phyloP scores from a whole-genome alignment of 2,888 invertebrate genomes.

The Calephelis perditalis region DNA sequence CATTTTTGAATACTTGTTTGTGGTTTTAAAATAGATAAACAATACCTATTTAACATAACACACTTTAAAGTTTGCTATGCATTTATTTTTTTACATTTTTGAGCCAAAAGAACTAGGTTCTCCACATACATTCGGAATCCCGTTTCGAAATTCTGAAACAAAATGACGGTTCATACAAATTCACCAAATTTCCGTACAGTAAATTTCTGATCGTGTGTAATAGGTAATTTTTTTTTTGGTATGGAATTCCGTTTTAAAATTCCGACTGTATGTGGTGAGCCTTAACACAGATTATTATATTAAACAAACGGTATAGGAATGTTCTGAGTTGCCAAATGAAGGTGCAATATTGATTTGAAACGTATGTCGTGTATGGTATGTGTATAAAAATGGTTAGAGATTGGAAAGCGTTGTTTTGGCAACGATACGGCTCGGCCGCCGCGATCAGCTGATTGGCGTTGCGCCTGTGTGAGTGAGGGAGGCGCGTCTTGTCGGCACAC shows the following conservation, averaged over 20 bases:
- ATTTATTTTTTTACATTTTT: too few species aligned
- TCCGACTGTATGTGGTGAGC: too few species aligned
- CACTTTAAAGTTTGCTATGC: too few species aligned
- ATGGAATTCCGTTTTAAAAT: too few species aligned
- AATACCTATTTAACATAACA: too few species aligned
- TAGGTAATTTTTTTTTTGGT: too few species aligned
- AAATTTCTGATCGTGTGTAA: too few species aligned
- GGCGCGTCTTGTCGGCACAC: slow-evolving; percentile 35
- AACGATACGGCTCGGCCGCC: slow-evolving; percentile 32
- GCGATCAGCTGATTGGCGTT: slow-evolving; percentile 70
- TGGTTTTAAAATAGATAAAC: too few species aligned
- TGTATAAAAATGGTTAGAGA: slow-evolving; percentile 10
- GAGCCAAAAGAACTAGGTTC: slow-evolving; percentile 40
- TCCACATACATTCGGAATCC: slow-evolving; percentile 4
- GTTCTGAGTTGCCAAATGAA: not conserved
- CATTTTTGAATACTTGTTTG: too few species aligned
- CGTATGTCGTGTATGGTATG: not conserved
- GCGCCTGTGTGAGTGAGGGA: slow-evolving; percentile 31
- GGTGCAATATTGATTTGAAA: slow-evolving; percentile 8
- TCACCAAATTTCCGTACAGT: too few species aligned
- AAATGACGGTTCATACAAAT: slow-evolving; percentile 40
- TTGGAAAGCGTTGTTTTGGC: slow-evolving; percentile 26
- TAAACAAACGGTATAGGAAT: too few species aligned
- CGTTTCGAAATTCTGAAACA: too few species aligned
- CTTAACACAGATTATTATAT: not conserved